Conservation (phyloP, 2,797 vertebrate species). For the Chelidonichthys spinosus region DNA sequence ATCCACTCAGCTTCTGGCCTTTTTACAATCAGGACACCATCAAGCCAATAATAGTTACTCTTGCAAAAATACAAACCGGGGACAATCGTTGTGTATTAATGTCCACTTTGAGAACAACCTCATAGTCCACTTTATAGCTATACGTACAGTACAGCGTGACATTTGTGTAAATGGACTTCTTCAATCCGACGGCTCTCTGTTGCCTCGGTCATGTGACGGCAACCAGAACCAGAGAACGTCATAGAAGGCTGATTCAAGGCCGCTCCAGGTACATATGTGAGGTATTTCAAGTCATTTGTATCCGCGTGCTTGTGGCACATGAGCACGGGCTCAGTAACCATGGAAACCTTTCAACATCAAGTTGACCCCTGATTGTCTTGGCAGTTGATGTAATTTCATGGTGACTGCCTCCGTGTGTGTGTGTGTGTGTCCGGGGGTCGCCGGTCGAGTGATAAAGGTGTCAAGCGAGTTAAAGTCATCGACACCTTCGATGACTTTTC, state of each 20-base stretch:
- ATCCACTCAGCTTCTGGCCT: conserved; percentile 31
- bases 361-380: conserved; percentile 51
- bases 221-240: background rate
- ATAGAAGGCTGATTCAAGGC: background rate
- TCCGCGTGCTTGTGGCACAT: background rate
- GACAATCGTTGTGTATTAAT: conserved; percentile 27
- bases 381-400: conserved; percentile 64
- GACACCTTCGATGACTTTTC: conserved; percentile 15
- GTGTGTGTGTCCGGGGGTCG: conserved; percentile 28
- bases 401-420: conserved; percentile 40
- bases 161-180: background rate
- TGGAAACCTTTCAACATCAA: conserved; percentile 65
- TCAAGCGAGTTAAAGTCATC: conserved; percentile 48
- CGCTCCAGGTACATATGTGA: background rate
- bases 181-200: background rate
- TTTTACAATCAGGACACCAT: conserved; percentile 46
- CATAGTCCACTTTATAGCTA: background rate
- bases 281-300: background rate
- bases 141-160: background rate
- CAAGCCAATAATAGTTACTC: conserved; percentile 46
- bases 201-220: conserved; percentile 6
- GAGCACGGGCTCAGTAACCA: conserved; percentile 50
- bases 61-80: conserved; percentile 33
- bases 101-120: conserved; percentile 8
- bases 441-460: conserved; percentile 45